These are phyloP conservation scores for Bombyx huttoni DNA, from an alignment of 2,888 invertebrate genomes.

Conservation along the genomic window DNA sequence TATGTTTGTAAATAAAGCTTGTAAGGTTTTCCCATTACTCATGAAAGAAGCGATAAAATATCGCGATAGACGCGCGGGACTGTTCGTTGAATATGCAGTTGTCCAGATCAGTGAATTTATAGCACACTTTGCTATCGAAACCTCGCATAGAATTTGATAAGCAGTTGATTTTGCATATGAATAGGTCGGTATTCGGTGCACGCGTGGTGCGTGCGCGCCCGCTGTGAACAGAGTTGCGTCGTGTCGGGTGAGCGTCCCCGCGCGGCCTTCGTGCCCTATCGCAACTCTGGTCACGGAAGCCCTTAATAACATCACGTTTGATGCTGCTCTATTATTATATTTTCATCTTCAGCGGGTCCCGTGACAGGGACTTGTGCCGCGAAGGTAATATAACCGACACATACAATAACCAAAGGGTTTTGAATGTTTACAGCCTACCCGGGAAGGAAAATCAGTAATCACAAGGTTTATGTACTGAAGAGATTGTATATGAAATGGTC, in stretches of 20 bases:
- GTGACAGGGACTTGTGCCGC: conserved; percentile 47
- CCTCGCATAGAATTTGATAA: conserved; percentile 35
- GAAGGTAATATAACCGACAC: conserved; percentile 13
- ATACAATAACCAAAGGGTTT: neutral
- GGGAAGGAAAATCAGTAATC: neutral
- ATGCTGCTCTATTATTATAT: conserved; percentile 72
- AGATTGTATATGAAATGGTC: no score
- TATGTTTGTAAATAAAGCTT: no score
- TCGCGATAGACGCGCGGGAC: neutral
- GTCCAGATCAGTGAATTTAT: conserved; percentile 29
- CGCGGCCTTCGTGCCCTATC: conserved; percentile 18
- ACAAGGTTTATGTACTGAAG: no score
- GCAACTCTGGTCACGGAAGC: conserved; percentile 57
- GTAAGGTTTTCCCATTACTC: no score
- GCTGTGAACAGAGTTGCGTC: conserved; percentile 5
- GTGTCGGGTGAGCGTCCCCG: conserved; percentile 4
- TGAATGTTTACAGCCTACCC: neutral
- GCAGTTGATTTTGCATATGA: conserved; percentile 59
- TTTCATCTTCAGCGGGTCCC: conserved; percentile 65
- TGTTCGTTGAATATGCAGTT: conserved; percentile 11
- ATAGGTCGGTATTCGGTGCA: conserved; percentile 51
- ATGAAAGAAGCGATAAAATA: neutral
- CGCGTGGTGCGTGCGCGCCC: conserved; percentile 53
- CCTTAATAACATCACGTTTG: conserved; percentile 73
- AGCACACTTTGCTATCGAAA: conserved; percentile 25